A percentile compares a stretch with the other conserved stretches of the same genome.
Conservation (phyloP, 2,113 vertebrate species). For the Girardinichthys multiradiatus region DNA sequence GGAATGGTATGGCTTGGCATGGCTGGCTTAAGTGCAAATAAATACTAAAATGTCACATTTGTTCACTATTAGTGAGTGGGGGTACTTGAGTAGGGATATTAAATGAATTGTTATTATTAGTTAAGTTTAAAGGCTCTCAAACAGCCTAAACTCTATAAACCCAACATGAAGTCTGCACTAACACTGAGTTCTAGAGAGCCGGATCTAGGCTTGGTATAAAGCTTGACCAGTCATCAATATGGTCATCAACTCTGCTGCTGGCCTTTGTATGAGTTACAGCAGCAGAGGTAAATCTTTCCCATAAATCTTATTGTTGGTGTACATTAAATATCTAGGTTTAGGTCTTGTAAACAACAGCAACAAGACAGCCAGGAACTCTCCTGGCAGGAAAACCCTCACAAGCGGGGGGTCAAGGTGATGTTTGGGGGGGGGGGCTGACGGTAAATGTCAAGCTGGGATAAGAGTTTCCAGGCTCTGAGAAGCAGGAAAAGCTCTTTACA, state of each 20-base stretch:
- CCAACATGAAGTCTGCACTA: neutral
- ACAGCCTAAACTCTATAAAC: neutral
- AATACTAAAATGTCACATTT: neutral
- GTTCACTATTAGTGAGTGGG: neutral
- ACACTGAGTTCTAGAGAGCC: neutral
- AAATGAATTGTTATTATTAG: neutral
- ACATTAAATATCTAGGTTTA: neutral
- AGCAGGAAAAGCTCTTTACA: constrained; percentile 18
- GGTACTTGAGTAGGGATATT: neutral
- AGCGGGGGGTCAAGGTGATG: neutral
- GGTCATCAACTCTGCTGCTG: neutral
- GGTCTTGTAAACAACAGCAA: constrained; percentile 4
- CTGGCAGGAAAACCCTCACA: neutral
- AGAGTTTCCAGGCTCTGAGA: constrained; percentile 42
- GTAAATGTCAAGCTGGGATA: constrained; percentile 46
- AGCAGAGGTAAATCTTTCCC: too few species aligned
- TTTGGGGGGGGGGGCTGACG: constrained; percentile 7
- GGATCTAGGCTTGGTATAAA: neutral
- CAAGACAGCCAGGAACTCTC: neutral
- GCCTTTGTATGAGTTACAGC: neutral
- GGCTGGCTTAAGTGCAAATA: neutral
- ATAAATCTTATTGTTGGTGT: neutral
- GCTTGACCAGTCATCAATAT: neutral
- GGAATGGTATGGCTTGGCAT: too few species aligned
- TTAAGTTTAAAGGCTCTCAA: neutral